These are phyloP conservation scores for Agonopterix alstromeriana DNA, from an alignment of 2,888 invertebrate genomes.

Conservation along the genomic window DNA sequence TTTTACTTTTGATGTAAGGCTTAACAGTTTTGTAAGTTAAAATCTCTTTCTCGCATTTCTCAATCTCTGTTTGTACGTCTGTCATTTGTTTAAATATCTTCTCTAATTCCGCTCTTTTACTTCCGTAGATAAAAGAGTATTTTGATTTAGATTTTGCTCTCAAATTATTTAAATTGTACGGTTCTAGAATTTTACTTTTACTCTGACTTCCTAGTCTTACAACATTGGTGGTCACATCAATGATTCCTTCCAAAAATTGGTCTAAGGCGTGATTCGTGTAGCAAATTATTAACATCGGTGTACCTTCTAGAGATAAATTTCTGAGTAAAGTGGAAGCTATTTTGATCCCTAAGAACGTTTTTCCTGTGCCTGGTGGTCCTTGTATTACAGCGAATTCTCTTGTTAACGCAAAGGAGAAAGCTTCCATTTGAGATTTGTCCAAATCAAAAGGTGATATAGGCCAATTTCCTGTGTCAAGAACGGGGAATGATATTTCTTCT, in stretches of 20 bases:
- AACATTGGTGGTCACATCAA: conserved; percentile 75
- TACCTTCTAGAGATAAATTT: conserved; percentile 74
- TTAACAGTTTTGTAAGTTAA: conserved; percentile 43
- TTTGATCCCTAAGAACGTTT: conserved; percentile 87
- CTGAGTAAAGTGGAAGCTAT: conserved; percentile 81
- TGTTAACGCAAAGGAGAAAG: conserved; percentile 81
- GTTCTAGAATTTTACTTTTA: conserved; percentile 72
- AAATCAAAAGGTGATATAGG: conserved; percentile 68
- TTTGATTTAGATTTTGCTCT: conserved; percentile 49
- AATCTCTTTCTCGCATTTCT: conserved; percentile 56
- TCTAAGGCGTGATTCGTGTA: conserved; percentile 93
- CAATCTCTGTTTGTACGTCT: conserved; percentile 51
- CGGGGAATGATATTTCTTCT: conserved; percentile 46
- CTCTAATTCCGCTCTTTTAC: conserved; percentile 45
- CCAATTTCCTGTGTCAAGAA: conserved; percentile 56
- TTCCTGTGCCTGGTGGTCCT: conserved; percentile 93
- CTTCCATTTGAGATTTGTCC: conserved; percentile 81
- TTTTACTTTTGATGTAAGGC: conserved; percentile 27
- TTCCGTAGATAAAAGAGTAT: conserved; percentile 47
- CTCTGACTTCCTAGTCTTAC: conserved; percentile 84
- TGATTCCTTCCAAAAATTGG: conserved; percentile 86
- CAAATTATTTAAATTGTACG: conserved; percentile 66
- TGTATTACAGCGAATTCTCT: conserved; percentile 87
- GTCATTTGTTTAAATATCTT: conserved; percentile 48
- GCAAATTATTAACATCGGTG: conserved; percentile 86